Evolutionary conservation across 2,113 vertebrate genomes (phyloP).

Genomic region (Tiliqua scincoides): DNA sequence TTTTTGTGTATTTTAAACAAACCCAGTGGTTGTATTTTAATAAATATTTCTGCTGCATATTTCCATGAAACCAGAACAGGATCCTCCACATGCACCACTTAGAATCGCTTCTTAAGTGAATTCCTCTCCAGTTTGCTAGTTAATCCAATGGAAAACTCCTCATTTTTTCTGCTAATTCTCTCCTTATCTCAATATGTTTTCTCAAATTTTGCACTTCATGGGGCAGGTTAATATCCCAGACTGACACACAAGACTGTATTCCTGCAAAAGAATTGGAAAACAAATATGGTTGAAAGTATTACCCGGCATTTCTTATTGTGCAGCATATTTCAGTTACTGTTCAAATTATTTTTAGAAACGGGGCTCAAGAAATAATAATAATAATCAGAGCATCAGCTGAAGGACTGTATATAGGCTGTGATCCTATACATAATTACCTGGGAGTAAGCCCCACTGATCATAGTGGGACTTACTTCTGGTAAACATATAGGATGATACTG

Average conservation of each 20-base stretch:
- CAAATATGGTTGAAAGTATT: slow-evolving; percentile 17
- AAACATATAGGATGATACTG: no score
- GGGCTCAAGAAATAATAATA: not conserved
- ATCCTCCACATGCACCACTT: no score
- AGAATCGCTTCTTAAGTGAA: not conserved
- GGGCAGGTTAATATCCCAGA: slow-evolving; percentile 88
- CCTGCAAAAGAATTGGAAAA: slow-evolving; percentile 70
- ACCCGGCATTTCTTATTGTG: not conserved
- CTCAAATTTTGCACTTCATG: slow-evolving; percentile 90
- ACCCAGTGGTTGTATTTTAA: not conserved
- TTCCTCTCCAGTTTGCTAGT: slow-evolving; percentile 30
- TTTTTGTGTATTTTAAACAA: not conserved
- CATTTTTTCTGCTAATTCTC: slow-evolving; percentile 85
- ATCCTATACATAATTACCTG: no score
- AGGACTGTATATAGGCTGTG: no score
- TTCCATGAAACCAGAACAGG: not conserved
- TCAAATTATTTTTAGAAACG: slow-evolving; percentile 14
- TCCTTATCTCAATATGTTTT: slow-evolving; percentile 86
- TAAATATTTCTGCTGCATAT: not conserved
- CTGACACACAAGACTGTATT: slow-evolving; percentile 84
- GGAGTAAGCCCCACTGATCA: no score
- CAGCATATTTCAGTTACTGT: slow-evolving; percentile 13
- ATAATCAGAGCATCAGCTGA: not conserved
- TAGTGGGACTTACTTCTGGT: no score
- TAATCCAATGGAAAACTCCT: slow-evolving; percentile 79